Conservation (phyloP, 1,140 invertebrate genomes). For the Druon quercuslanigerum region DNA sequence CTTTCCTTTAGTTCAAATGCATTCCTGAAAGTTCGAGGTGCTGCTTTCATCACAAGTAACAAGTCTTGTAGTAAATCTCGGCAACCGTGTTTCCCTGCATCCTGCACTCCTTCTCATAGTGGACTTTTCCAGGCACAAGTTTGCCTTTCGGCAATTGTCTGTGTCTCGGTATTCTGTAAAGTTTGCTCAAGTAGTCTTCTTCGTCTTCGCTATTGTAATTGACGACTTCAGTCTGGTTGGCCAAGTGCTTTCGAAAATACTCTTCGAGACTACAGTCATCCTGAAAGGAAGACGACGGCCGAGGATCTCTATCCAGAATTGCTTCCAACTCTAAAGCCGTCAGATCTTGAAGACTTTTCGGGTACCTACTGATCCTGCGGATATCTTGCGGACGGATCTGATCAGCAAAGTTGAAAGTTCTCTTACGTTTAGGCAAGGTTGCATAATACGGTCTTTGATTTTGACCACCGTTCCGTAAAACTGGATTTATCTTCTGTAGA, state of each 20-base stretch:
- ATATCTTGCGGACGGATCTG: constrained; percentile 53
- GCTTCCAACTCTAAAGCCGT: constrained; percentile 67
- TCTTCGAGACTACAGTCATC: constrained; percentile 20
- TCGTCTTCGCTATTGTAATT: constrained; percentile 54
- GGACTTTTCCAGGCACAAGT: constrained; percentile 69
- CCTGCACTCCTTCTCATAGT: constrained; percentile 72
- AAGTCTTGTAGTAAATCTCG: constrained; percentile 73
- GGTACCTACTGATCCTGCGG: constrained; percentile 57
- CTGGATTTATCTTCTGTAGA: constrained; percentile 20
- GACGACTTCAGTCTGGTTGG: constrained; percentile 10
- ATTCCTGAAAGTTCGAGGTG: constrained; percentile 4
- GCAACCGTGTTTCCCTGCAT: constrained; percentile 74
- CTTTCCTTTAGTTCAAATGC: not conserved
- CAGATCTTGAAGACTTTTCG: constrained; percentile 67
- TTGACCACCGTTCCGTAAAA: constrained; percentile 36
- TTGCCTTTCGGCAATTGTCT: constrained; percentile 45
- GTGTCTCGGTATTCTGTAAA: constrained; percentile 62
- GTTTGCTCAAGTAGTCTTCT: constrained; percentile 49
- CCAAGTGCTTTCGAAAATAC: constrained; percentile 31
- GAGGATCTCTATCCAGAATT: constrained; percentile 56
- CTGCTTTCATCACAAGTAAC: constrained; percentile 71
- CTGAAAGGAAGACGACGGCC: constrained; percentile 41
- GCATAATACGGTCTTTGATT: constrained; percentile 42
- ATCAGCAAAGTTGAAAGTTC: constrained; percentile 57
- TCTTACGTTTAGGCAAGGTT: constrained; percentile 56